Evolutionary conservation across 2,113 vertebrate species (phyloP), one percentile per base, ranked within the genome.

Genomic region (Apistogramma diplotaenia): DNA sequence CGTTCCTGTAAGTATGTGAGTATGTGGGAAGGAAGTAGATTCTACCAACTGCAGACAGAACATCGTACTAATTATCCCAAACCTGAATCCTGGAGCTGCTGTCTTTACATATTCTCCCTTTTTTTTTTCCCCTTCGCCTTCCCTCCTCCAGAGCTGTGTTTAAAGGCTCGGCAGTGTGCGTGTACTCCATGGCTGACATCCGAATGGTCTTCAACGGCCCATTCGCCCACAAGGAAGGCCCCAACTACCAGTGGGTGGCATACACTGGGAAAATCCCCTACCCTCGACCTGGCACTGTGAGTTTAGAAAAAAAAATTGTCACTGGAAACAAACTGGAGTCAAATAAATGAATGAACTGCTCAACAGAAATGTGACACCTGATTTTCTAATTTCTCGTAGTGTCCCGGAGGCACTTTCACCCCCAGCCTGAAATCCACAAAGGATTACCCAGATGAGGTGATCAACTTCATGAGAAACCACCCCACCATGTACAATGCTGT

Each of bases 171-270:
- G 98, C 98, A 0, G 97, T 99, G 74, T 99, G 98, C 3, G 97
- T 99, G 74, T 99, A 99, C 94, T 98, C 98, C 57, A 99, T 99
- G 98, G 96, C 97, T 0, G 98, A 99, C 90, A 98, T 99, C 55
- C 97, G 98, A 13, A 99, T 98, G 97, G 98, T 99, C 86, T 99
- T 99, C 94, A 99, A 99, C 0, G 98, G 98, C 29, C 98, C 98
- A 55, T 99, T 99, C 5, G 98, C 98, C 0, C 98, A 99, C 94
- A 99, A 99, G 85, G 98, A 99, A 74, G 98, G 98, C 12, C 98
- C 98, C 87, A 98, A 99, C 92, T 99, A 99, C 93, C 98, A 99
- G 93, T 99, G 98, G 98, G 97, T 99, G 94, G 97, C 98, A 29
- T 99, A 97, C 92, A 96, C 96, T 0, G 98, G 98, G 80, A 99